Evolutionary conservation across 2,113 vertebrate genomes (phyloP).

Genomic region (Pavo muticus): DNA sequence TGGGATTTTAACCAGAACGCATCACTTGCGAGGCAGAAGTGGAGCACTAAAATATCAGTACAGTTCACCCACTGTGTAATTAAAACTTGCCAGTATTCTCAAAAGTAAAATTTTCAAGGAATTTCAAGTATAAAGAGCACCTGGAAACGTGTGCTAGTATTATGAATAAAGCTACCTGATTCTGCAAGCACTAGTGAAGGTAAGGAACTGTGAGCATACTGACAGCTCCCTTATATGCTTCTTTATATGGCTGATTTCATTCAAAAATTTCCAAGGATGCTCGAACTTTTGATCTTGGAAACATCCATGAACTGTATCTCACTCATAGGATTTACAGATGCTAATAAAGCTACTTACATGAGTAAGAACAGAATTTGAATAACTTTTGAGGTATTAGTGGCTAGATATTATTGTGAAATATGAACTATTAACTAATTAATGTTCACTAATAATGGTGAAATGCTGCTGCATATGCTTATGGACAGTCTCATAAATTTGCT

Average conservation of each 20-base stretch:
- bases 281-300: background rate
- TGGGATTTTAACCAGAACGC: background rate
- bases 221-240: background rate
- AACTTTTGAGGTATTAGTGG: background rate
- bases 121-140: conserved; percentile 14
- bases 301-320: background rate
- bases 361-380: background rate
- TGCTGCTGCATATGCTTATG: conserved; percentile 23
- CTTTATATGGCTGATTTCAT: background rate
- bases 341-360: background rate
- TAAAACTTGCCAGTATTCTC: background rate
- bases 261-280: background rate
- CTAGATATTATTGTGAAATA: conserved; percentile 27
- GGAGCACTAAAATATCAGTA: background rate
- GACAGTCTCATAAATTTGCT: background rate
- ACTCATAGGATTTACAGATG: background rate
- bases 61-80: background rate
- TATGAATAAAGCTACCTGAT: background rate
- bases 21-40: background rate
- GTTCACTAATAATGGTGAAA: conserved; percentile 18
- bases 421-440: conserved; percentile 39
- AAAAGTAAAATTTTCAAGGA: background rate
- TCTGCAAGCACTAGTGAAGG: background rate
- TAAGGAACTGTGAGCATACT: background rate
- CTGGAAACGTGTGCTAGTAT: background rate